Percentiles rank a stretch among this genome's conserved stretches.
These are phyloP conservation scores for Hydrozoanthus tunicans DNA, from an alignment of 64 coral and sea anemone species.

Conservation along the genomic window DNA sequence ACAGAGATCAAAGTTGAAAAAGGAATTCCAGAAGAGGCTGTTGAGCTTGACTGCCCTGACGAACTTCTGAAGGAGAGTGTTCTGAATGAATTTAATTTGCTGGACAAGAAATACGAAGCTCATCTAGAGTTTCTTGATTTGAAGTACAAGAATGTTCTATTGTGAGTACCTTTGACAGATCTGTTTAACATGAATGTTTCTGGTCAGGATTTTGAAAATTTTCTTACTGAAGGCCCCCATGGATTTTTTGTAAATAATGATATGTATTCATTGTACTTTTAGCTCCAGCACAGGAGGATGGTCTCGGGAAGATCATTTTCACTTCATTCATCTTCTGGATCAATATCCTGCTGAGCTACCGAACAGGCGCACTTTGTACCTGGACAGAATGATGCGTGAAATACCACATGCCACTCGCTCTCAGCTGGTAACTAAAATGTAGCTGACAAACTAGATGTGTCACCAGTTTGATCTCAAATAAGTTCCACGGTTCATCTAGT, in stretches of 20 bases:
- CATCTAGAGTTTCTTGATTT: conserved; percentile 80
- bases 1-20: conserved; percentile 58
- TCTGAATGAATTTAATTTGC: conserved; percentile 79
- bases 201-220: no score
- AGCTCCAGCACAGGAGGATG: conserved; percentile 76
- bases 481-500: no score
- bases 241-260: no score
- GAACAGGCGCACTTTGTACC: conserved; percentile 84
- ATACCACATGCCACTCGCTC: conserved; percentile 80
- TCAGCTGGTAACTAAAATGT: conserved; percentile 57
- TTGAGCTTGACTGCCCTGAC: conserved; percentile 80
- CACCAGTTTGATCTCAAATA: no score
- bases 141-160: conserved; percentile 70
- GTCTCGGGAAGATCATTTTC: conserved; percentile 85
- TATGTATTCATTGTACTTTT: neutral
- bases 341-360: conserved; percentile 91
- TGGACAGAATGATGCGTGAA: conserved; percentile 95
- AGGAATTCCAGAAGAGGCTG: conserved; percentile 83
- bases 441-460: no score
- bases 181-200: no score
- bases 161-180: neutral
- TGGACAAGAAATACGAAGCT: conserved; percentile 96
- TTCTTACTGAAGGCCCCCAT: no score
- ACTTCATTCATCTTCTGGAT: conserved; percentile 84
- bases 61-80: conserved; percentile 67